Percentiles rank a stretch among this genome's conserved stretches.
Evolutionary conservation across 2,113 vertebrate species (phyloP).

Genomic region (Alectura lathami): DNA sequence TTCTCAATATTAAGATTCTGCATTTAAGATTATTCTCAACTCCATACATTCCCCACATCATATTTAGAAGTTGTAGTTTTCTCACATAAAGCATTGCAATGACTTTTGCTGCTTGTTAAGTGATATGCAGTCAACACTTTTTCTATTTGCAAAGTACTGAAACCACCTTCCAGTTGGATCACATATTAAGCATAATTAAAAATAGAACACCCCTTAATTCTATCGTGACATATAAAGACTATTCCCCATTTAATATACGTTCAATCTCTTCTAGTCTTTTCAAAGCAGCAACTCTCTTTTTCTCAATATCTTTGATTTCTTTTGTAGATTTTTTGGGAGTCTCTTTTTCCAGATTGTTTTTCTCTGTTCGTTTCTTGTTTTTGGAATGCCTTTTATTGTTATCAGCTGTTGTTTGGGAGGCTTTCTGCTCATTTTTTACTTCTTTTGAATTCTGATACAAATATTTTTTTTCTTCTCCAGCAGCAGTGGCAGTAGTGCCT

Average conservation of each 20-base stretch:
- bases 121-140: slow-evolving; percentile 1
- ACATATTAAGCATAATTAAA: slow-evolving; percentile 25
- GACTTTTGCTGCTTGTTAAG: slow-evolving; percentile 15
- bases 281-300: slow-evolving; percentile 94
- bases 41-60: not conserved
- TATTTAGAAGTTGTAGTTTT: slow-evolving; percentile 10
- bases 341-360: slow-evolving; percentile 78
- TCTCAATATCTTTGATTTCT: slow-evolving; percentile 95
- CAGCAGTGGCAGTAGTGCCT: slow-evolving; percentile 48
- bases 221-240: slow-evolving; percentile 39
- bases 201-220: not conserved
- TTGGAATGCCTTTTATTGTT: slow-evolving; percentile 71
- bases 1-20: not conserved
- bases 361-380: slow-evolving; percentile 74
- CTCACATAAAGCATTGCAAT: not conserved
- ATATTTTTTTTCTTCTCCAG: slow-evolving; percentile 57
- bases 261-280: slow-evolving; percentile 99
- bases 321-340: slow-evolving; percentile 86
- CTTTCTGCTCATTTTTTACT: slow-evolving; percentile 81
- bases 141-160: slow-evolving; percentile 54
- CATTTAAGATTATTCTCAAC: slow-evolving; percentile 28
- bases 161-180: slow-evolving; percentile 30
- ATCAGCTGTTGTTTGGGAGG: slow-evolving; percentile 59
- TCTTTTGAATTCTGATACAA: slow-evolving; percentile 62
- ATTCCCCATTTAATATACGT: slow-evolving; percentile 95